These are phyloP conservation scores for Pseudoatta argentina DNA, from an alignment of 1,140 invertebrate species.

Conservation along the genomic window DNA sequence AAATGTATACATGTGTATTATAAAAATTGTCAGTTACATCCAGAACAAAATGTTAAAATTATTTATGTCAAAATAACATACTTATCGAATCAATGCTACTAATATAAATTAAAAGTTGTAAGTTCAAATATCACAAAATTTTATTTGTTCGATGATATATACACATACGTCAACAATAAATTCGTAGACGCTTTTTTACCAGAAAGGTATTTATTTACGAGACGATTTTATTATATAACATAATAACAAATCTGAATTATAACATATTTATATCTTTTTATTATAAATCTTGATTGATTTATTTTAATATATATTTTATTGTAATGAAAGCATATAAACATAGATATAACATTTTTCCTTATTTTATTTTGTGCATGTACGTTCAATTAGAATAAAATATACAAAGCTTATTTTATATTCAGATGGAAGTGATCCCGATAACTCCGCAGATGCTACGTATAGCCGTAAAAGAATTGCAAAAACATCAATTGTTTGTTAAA, in stretches of 20 bases:
- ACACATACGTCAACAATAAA: not conserved
- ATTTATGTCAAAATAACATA: constrained; percentile 13
- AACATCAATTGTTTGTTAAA: constrained; percentile 68
- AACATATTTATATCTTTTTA: not conserved
- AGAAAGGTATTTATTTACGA: not conserved
- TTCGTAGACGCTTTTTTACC: not conserved
- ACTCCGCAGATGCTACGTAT: constrained; percentile 76
- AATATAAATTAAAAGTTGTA: not conserved
- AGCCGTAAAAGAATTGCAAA: constrained; percentile 71
- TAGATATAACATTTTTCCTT: not conserved
- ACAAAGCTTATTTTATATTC: not conserved
- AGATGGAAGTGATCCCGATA: constrained; percentile 62
- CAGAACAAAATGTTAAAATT: constrained; percentile 7
- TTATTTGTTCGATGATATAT: not conserved
- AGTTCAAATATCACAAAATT: constrained; percentile 24
- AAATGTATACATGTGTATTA: too few species aligned
- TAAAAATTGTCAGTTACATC: not conserved
- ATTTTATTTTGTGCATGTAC: not conserved
- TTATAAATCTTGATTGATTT: not conserved
- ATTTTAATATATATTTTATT: constrained; percentile 2
- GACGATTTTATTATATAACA: not conserved
- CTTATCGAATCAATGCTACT: not conserved
- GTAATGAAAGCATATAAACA: not conserved
- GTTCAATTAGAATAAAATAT: not conserved
- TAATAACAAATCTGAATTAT: not conserved